Base-by-base conservation (phyloP, 2,797 vertebrate species). In the Semaprochilodus insignis region DNA sequence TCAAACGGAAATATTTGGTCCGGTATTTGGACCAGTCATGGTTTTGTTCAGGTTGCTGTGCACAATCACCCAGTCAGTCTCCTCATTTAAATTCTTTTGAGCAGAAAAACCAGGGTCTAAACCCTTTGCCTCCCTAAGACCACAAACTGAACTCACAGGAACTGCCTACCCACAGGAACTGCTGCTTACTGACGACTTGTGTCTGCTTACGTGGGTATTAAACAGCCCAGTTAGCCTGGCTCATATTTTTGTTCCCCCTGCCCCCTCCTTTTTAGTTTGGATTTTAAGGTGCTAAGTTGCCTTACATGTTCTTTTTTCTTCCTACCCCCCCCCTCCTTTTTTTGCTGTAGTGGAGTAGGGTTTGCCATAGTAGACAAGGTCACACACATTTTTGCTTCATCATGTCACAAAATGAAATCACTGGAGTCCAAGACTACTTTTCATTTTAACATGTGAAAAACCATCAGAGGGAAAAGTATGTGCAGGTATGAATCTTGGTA, bases 41-140 rank as follows among this genome's bases (percentile, higher is more conserved):
- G 74, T 63, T 83, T 73, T 63, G 74, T 7, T 13, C 81, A 80
- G 82, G 80, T 78, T 87, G 87, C 85, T 84, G 65, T 85, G 85
- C 75, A 88, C 85, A 88, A 88, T 88, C 86, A 84, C 73, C 48
- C 82, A 80, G 34, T 77, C 73, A 54, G 57, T 69, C 63, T 23
- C 36, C n/a, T 72, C 75, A 79, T 83, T 65, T 85, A 66, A 74
- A 79, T 84, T 83, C 65, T 81, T 74, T 40, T 67, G 74, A 62
- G 82, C 55, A 85, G 57, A 80, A 54, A 84, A 76, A 80, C 48
- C 54, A 36, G 14, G 13, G 78, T 40, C 16, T 77, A 77, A 80
- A 85, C 77, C 54, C 57, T 80, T 14, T 65, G 34, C 54, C 11
- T 60, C 63, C 16, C 55, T 7, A 11, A 27, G 25, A 66, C 34